Evolutionary conservation across 2,113 vertebrate genomes (phyloP), one percentile per base, ranked within the genome.

Genomic region (Prunella himalayana): DNA sequence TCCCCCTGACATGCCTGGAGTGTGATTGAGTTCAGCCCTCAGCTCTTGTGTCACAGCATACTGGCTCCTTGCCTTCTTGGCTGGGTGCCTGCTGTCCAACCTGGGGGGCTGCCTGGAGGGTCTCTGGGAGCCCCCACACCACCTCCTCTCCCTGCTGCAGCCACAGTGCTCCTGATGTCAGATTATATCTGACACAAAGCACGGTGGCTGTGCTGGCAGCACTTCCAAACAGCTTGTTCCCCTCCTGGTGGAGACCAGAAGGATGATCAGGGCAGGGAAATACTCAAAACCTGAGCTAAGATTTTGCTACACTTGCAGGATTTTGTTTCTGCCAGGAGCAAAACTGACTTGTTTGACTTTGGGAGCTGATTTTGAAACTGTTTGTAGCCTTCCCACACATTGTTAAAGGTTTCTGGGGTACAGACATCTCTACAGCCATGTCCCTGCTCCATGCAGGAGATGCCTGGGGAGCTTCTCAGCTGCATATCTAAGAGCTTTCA

Each of bases 221-320:
- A 30, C 50, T 66, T 76, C 35, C 56, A 69, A 59, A 54, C 33
- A 71, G 13, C 35, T 47, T 59, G 47, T 66, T 93, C 72, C 56
- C 80, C 76, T 94, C 76, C 83, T 94, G 88, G 42, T 92, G 90
- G 86, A 86, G 72, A 61, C 57, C 44, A 72, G 61, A n/a, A 73
- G 59, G 72, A 78, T 84, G 44, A 28, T 91, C 47, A 12, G 8
- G 8, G 45, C 57, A 69, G 65, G 69, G 73, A 72, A 93, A 33
- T 72, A 15, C 10, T 76, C 68, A 65, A 79, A 68, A 49, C 37
- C 16, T 10, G 10, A 72, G 49, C 64, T 22, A 39, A 73, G 42
- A 54, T 88, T 90, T 63, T 9, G 10, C 47, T 73, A 20, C 11
- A 37, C 39, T 35, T 54, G 64, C 21, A 70, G 21, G 54, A 51